Base-by-base conservation (phyloP, 2,113 vertebrate species). In the Onychorhynchus coronatus region DNA sequence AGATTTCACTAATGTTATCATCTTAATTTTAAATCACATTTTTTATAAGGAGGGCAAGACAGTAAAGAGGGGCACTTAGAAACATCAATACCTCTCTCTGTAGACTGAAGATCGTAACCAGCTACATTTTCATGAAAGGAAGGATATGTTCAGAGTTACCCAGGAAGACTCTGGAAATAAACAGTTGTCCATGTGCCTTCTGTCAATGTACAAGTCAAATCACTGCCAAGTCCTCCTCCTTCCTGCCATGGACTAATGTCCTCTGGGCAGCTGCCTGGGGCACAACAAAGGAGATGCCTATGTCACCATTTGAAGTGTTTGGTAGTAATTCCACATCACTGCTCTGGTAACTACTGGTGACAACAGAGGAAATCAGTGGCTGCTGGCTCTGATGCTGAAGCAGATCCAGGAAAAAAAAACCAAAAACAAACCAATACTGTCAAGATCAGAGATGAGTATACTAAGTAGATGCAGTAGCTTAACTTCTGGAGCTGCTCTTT, bases 231-330 rank as follows among this genome's bases (percentile, higher is more conserved):
- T 35, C 71, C 58, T 93, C 75, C 91, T 93, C 93, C 85, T 93
- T 85, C 76, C 75, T 20, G 39, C 88, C 91, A 83, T 2, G 39
- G 88, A 92, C 83, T 94, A 93, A 76, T 59, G 91, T 95, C 89
- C 93, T 93, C 85, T 95, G 96, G 95, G 88, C 94, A 97, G 91
- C 82, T 96, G 96, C 93, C 92, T 94, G 52, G 31, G 58, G 85
- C 89, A 85, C 88, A 92, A 70, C 21, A 89, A 93, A 96, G 52
- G 86, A 87, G 56, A 35, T 58, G 85, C 41, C 65, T 66, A 12
- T 91, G 96, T 94, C 94, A 90, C 47, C 47, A 39, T 77, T 93
- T 85, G 93, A 95, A 77, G 89, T 81, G 65, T 91, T 95, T 90
- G 39, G 24, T 63, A 56, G 82, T 6, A 46, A 93, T 85, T 96